phyloP scores from a whole-genome alignment of 92 coral and sea anemone genomes.

The Plumapathes pennacea region DNA sequence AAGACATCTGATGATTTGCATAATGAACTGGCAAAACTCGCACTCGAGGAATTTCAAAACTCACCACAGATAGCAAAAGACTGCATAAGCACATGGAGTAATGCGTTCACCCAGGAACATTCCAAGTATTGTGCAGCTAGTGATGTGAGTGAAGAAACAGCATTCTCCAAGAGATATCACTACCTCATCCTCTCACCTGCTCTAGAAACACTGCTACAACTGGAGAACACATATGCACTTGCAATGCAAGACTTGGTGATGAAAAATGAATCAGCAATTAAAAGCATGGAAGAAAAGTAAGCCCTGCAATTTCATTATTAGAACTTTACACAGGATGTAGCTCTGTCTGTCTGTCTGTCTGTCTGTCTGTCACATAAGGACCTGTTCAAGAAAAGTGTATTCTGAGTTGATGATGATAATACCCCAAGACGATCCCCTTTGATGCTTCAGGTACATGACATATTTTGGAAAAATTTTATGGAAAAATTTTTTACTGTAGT shows the following conservation, averaged over 20 bases:
- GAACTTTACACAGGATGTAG: no score
- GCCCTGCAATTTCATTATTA: no score
- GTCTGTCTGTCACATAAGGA: no score
- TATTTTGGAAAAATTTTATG: no score
- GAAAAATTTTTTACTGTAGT: no score
- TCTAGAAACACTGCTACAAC: slow-evolving; percentile 86
- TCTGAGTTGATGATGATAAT: no score
- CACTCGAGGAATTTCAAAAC: slow-evolving; percentile 52
- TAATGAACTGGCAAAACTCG: slow-evolving; percentile 67
- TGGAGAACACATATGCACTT: slow-evolving; percentile 93
- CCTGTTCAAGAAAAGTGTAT: no score
- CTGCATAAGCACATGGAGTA: slow-evolving; percentile 67
- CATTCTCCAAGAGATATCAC: slow-evolving; percentile 93
- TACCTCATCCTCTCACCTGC: slow-evolving; percentile 92
- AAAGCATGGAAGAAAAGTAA: slow-evolving; percentile 83
- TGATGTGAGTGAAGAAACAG: slow-evolving; percentile 82
- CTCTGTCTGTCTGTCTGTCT: no score
- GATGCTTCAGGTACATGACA: no score
- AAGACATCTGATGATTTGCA: slow-evolving; percentile 45
- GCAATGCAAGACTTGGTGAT: slow-evolving; percentile 82
- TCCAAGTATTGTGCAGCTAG: slow-evolving; percentile 71
- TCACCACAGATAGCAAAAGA: slow-evolving; percentile 58
- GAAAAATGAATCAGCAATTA: slow-evolving; percentile 72
- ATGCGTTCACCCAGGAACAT: slow-evolving; percentile 90
- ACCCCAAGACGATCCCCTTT: no score